Evolutionary conservation across 2,113 vertebrate species (phyloP).

Genomic region (Arothron firmamentum): DNA sequence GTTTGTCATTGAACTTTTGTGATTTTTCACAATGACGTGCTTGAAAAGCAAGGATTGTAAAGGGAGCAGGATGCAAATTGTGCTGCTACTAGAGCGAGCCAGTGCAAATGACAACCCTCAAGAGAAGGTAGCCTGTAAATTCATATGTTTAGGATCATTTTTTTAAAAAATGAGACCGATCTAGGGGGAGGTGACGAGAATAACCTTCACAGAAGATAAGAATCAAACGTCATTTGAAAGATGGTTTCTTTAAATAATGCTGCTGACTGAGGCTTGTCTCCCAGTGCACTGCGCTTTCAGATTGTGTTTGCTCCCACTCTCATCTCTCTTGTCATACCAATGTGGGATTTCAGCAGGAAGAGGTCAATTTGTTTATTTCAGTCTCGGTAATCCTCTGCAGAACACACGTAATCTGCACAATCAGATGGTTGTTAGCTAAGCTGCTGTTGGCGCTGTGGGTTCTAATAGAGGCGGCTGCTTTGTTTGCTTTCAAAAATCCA

Average conservation of each 20-base stretch:
- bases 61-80: slow-evolving; percentile 20
- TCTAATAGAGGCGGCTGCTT: slow-evolving; percentile 31
- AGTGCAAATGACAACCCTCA: slow-evolving; percentile 39
- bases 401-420: slow-evolving; percentile 66
- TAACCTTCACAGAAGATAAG: not conserved
- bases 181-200: slow-evolving; percentile 7
- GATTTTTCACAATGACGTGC: slow-evolving; percentile 11
- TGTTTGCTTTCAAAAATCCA: slow-evolving; percentile 43
- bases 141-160: slow-evolving; percentile 7
- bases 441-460: slow-evolving; percentile 36
- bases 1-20: slow-evolving; percentile 56
- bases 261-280: slow-evolving; percentile 21
- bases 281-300: slow-evolving; percentile 3
- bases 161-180: slow-evolving; percentile 16
- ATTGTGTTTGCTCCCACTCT: slow-evolving; percentile 10
- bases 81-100: slow-evolving; percentile 29
- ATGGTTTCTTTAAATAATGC: slow-evolving; percentile 29
- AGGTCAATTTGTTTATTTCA: slow-evolving; percentile 71
- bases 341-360: slow-evolving; percentile 45
- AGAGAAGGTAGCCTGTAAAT: slow-evolving; percentile 26
- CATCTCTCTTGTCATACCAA: slow-evolving; percentile 45
- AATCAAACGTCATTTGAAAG: slow-evolving; percentile 7
- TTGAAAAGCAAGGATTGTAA: too few relatives aligned
- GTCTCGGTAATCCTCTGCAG: slow-evolving; percentile 56
- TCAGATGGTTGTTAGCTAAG: slow-evolving; percentile 70